Percentiles rank a stretch among this genome's conserved stretches.
These are phyloP conservation scores for Selenia dentaria DNA, from an alignment of 2,888 invertebrate species.

Conservation along the genomic window DNA sequence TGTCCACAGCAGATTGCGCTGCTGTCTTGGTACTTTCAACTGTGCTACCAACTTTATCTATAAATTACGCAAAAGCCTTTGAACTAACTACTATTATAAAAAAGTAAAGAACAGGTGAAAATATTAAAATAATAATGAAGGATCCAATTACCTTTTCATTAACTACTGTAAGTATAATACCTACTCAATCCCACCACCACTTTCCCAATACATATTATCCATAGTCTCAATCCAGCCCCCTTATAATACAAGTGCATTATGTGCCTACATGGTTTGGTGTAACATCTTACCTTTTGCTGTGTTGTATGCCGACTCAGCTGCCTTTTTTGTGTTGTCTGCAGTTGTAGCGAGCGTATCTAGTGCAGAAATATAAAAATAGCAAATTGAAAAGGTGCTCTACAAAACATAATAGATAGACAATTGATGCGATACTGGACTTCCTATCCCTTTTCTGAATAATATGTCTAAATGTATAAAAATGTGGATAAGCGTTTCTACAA, in stretches of 20 bases:
- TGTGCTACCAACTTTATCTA: slow-evolving; percentile 58
- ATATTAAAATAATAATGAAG: no score
- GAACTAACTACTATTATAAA: no score
- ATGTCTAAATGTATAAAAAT: no score
- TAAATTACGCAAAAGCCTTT: slow-evolving; percentile 37
- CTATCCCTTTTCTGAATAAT: no score
- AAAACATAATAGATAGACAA: neutral
- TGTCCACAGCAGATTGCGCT: slow-evolving; percentile 53
- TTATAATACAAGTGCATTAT: no score
- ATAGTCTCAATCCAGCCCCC: no score
- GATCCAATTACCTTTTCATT: no score
- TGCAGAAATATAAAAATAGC: slow-evolving; percentile 17
- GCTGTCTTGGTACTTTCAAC: slow-evolving; percentile 55
- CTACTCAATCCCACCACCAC: no score
- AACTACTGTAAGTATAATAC: no score
- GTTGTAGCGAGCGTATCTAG: slow-evolving; percentile 72
- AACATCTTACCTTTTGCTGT: slow-evolving; percentile 66
- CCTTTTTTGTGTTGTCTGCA: slow-evolving; percentile 73
- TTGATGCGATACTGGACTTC: neutral
- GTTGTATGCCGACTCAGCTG: slow-evolving; percentile 73
- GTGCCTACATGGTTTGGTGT: neutral
- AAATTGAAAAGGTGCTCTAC: slow-evolving; percentile 19
- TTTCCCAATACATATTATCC: no score
- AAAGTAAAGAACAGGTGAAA: no score
- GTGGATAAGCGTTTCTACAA: no score